Base-by-base conservation (phyloP, 2,113 vertebrate genomes). In the Embiotoca jacksoni region DNA sequence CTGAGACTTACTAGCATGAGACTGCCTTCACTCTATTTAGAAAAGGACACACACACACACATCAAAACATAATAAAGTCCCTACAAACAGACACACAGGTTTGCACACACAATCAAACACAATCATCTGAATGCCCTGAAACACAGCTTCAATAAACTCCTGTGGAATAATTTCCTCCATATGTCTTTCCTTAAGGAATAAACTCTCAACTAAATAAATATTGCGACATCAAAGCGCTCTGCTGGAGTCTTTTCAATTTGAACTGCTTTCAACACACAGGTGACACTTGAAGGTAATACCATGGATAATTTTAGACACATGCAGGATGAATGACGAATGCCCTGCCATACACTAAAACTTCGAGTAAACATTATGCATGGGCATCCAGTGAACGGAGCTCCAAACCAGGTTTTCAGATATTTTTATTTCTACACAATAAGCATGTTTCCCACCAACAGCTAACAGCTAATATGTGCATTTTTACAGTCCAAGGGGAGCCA, bases 141-240 rank as follows among this genome's bases (percentile, higher is more conserved):
- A 63, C 50, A 61, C n/a, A 76, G 67, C 72, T 88, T 88, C 82
- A 89, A 72, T 80, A 82, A 86, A 83, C 36, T 23, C 32, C 65
- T 36, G 50, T 78, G 72, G 72, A 87, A 85, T 78, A 1, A 81
- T 81, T 77, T 77, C 58, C 70, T 81, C 83, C 78, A 78, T 77
- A 88, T 83, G 88, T 78, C 72, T 79, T 78, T 83, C 68, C 86
- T 78, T 35, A 50, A 83, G 79, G 72, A 85, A 85, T 72, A 79
- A 75, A 78, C 78, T 67, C 54, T 46, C 23, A 36, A 7, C 44
- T 57, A 68, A 80, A 86, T 75, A 80, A 86, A 86, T 73, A 84
- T 70, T 68, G 41, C 3, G 5, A 77, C 84, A 80, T 90, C 82
- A 83, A 88, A 88, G 86, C 2, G 1, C 37, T 72, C 71, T 2